phyloP scores from a whole-genome alignment of 2,888 invertebrate genomes.

The Carcina quercana region DNA sequence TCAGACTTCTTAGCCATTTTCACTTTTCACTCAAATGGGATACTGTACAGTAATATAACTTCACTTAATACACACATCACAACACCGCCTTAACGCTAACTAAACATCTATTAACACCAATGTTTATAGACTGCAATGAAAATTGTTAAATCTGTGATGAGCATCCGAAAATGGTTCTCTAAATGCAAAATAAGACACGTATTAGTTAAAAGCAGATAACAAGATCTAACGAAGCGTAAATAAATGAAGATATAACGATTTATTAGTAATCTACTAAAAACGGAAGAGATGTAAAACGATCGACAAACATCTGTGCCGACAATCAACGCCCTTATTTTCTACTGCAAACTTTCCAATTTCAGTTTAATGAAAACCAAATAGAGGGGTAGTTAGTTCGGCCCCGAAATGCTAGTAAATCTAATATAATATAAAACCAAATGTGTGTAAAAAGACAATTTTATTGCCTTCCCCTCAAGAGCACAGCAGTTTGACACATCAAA shows the following conservation, averaged over 20 bases:
- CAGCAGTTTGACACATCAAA: conserved; percentile 59
- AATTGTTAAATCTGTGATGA: too few relatives aligned
- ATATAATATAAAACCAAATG: conserved; percentile 30
- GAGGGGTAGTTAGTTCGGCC: conserved; percentile 14
- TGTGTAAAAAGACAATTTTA: conserved; percentile 41
- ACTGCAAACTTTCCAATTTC: background rate
- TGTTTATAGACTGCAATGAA: too few relatives aligned
- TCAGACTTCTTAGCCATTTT: conserved; percentile 86
- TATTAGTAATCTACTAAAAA: conserved; percentile 30
- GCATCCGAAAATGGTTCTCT: background rate
- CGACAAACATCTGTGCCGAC: conserved; percentile 45
- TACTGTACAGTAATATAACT: conserved; percentile 34
- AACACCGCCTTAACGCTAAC: conserved; percentile 33
- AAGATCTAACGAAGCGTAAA: too few relatives aligned
- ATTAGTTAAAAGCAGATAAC: too few relatives aligned
- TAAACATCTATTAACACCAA: conserved; percentile 13
- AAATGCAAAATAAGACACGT: background rate
- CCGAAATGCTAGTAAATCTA: conserved; percentile 22
- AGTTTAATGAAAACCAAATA: too few relatives aligned
- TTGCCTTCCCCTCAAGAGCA: conserved; percentile 42
- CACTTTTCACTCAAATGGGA: conserved; percentile 34
- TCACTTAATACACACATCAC: conserved; percentile 54
- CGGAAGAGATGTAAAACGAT: conserved; percentile 27
- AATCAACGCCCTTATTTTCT: conserved; percentile 28
- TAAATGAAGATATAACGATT: background rate